Conservation (phyloP, 2,797 vertebrate species). For the Dermochelys coriacea region DNA sequence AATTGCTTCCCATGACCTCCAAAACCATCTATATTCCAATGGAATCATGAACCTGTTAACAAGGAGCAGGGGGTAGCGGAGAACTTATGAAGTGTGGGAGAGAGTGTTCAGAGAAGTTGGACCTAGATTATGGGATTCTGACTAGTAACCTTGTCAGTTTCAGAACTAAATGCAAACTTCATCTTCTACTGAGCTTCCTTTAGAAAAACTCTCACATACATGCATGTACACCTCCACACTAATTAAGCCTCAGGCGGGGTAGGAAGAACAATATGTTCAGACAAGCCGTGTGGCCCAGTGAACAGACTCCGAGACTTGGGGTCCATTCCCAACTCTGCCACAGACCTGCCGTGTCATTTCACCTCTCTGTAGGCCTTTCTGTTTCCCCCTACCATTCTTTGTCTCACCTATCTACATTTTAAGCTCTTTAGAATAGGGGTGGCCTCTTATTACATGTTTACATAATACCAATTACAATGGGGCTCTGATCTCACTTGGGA, state of each 20-base stretch:
- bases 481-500: background rate
- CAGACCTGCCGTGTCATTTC: background rate
- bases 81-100: background rate
- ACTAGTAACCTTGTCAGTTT: background rate
- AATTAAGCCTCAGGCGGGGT: background rate
- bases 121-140: background rate
- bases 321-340: background rate
- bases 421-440: background rate
- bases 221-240: background rate
- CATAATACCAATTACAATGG: background rate
- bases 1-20: background rate
- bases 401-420: background rate
- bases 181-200: background rate
- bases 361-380: background rate
- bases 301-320: background rate
- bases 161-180: background rate
- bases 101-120: background rate
- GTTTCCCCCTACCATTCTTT: background rate
- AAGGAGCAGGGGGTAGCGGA: fast-evolving
- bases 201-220: background rate
- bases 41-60: background rate
- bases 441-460: background rate
- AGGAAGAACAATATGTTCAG: background rate
- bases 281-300: background rate
- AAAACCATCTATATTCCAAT: background rate